These are phyloP conservation scores for Bombylius major DNA, from an alignment of 2,888 invertebrate genomes.

Conservation along the genomic window DNA sequence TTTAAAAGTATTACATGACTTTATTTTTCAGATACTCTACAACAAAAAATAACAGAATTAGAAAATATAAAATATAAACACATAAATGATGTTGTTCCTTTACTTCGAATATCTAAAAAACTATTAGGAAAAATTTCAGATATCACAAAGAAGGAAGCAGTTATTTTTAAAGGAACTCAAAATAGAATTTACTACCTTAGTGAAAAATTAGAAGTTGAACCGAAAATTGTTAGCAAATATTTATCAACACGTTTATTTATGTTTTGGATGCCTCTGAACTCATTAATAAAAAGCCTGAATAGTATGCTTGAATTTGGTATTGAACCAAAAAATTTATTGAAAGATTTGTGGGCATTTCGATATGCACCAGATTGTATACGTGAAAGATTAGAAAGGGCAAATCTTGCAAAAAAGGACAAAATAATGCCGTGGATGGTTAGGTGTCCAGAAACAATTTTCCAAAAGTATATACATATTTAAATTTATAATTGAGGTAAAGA, in stretches of 20 bases:
- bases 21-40: conserved; percentile 22
- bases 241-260: conserved; percentile 43
- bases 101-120: conserved; percentile 36
- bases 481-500: not conserved
- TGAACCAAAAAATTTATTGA: conserved; percentile 41
- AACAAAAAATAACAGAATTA: conserved; percentile 35
- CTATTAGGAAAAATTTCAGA: conserved; percentile 23
- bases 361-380: conserved; percentile 44
- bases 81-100: conserved; percentile 42
- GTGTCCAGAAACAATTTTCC: conserved; percentile 43
- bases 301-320: conserved; percentile 43
- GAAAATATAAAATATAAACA: conserved; percentile 36
- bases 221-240: conserved; percentile 37
- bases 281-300: conserved; percentile 41
- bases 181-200: conserved; percentile 49
- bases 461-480: conserved; percentile 40
- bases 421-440: conserved; percentile 56
- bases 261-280: conserved; percentile 42
- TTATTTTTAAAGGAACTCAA: conserved; percentile 32
- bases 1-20: not conserved
- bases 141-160: conserved; percentile 32
- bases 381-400: conserved; percentile 39
- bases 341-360: conserved; percentile 51
- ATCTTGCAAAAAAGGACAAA: conserved; percentile 38
- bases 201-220: conserved; percentile 37